Evolutionary conservation across 2,113 vertebrate genomes (phyloP).

Genomic region (human (Homo sapiens)): GRCh38 chrX:148661001-148661500

Average conservation of each 20-base stretch:
- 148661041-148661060: neutral
- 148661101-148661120: slow-evolving; percentile 47
- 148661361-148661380: slow-evolving; percentile 52
- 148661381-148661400: slow-evolving; percentile 25
- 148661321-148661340: slow-evolving; percentile 66
- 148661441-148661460: slow-evolving; percentile 38
- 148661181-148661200: slow-evolving; percentile 64
- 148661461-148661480: slow-evolving; percentile 53
- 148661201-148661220: slow-evolving; percentile 78
- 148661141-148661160: slow-evolving; percentile 49
- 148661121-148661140: slow-evolving; percentile 72
- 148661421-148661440: slow-evolving; percentile 55
- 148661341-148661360: slow-evolving; percentile 66
- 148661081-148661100: neutral
- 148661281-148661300: slow-evolving; percentile 66
- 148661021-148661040: neutral
- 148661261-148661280: slow-evolving; percentile 62
- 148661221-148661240: slow-evolving; percentile 77
- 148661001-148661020: slow-evolving; percentile 10
- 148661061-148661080: slow-evolving; percentile 1
- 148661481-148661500: slow-evolving; percentile 67
- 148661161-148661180: slow-evolving; percentile 62
- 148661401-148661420: neutral
- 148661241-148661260: slow-evolving; percentile 69
- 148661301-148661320: slow-evolving; percentile 68